Evolutionary conservation across 2,113 vertebrate species (phyloP), one percentile per base, ranked within the genome.

Genomic region (Camelus dromedarius): DNA sequence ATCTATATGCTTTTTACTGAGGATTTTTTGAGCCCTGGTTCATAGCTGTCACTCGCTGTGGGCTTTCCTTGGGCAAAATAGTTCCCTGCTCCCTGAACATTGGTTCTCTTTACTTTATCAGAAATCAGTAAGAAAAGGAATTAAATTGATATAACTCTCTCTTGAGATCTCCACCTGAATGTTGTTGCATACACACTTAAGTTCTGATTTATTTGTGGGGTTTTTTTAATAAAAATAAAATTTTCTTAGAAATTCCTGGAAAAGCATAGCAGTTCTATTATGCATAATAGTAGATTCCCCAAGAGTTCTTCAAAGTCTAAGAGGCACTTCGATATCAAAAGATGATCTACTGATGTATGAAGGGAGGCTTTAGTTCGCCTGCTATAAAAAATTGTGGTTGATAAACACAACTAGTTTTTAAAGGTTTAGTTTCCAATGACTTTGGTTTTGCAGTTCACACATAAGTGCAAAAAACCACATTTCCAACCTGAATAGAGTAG

Each of bases 181-280:
- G 52, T 72, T 86, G 64, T 62, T 67, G 48, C 54, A 80, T 13
- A 60, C 8, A 83, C 12, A 87, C 8, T 28, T 84, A 81, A 54
- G 14, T 84, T 96, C n/a, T 87, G 48, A 90, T 83, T 94, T 95
- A 66, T 83, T 92, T 93, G 14, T 79, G 16, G 56, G 26, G 19
- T 7, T 19, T 54, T 86, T 4, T 42, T 32, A 32, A 5, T 79
- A 84, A 89, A 91, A 89, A 46, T 22, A 75, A 82, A 48, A 56
- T 15, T 91, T 93, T 76, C 35, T 86, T 67, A 85, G 62, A 88
- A 56, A 92, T 54, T 77, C 28, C 54, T 46, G 13, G 92, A 56
- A 86, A 95, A 89, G 76, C 28, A 77, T 6, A 35, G n/a, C 3
- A 16, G 6, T 50, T 46, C 19, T 81, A 82, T 32, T 84, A 60